Evolutionary conservation across 2,888 invertebrate genomes (phyloP).

Genomic region (Aphelenchoides bicaudatus): DNA sequence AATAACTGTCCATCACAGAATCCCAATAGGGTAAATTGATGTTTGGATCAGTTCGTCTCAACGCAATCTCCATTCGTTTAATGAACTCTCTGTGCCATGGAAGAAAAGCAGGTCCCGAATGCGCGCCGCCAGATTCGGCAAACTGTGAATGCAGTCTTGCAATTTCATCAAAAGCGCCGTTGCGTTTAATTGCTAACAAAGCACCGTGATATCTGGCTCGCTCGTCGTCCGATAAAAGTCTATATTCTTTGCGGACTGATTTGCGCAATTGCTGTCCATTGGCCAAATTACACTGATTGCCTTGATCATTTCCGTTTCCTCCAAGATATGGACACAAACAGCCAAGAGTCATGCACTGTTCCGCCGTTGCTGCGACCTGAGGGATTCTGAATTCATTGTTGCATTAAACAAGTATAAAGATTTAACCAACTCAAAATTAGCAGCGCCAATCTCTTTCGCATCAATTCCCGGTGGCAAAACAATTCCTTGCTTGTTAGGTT

Average conservation of each 20-base stretch:
- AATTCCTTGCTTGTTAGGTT: slow-evolving; percentile 7
- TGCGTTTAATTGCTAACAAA: slow-evolving; percentile 46
- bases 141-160: slow-evolving; percentile 50
- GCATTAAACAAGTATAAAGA: no score
- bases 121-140: slow-evolving; percentile 51
- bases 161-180: slow-evolving; percentile 52
- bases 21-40: slow-evolving; percentile 26
- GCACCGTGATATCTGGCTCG: slow-evolving; percentile 47
- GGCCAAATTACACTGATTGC: slow-evolving; percentile 43
- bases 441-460: neutral
- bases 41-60: slow-evolving; percentile 21
- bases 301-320: slow-evolving; percentile 26
- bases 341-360: slow-evolving; percentile 11
- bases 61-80: slow-evolving; percentile 32
- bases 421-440: no score
- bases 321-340: slow-evolving; percentile 10
- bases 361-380: slow-evolving; percentile 9
- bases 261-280: slow-evolving; percentile 48
- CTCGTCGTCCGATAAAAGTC: slow-evolving; percentile 54
- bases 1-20: slow-evolving; percentile 21
- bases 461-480: slow-evolving; percentile 8
- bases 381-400: no score
- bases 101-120: slow-evolving; percentile 50
- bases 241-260: slow-evolving; percentile 50
- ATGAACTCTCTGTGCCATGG: slow-evolving; percentile 56